Evolutionary conservation across 92 coral and sea anemone genomes (phyloP), one percentile per base, ranked within the genome.

Genomic region (Ricordea florida): DNA sequence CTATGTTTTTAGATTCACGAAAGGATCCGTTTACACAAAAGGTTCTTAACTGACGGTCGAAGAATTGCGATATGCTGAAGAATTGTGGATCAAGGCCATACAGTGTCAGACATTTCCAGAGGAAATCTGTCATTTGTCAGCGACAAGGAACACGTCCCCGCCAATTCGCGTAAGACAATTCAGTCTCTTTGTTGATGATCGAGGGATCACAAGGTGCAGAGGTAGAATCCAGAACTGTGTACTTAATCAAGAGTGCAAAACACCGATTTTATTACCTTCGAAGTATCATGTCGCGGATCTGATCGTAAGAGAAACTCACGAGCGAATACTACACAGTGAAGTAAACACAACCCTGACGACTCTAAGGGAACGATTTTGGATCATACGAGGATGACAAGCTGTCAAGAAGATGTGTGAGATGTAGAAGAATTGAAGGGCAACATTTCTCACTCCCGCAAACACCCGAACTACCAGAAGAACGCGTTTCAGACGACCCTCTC

Each of bases 51-150:
- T 85, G 45, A 35, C 57, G 3, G 78, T 77, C 5, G 79, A 85
- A 36, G 77, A 79, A 57, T 34, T 70, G 18, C 71, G 60, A 66
- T 26, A 36, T 60, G 85, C 90, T 2, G 82, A 85, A 35, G 61
- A 67, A 44, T 72, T 85, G 51, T 85, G 85, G 90, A 70, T 85
- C 46, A 78, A 70, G 79, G 63, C 90, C 62, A 79, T 79, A 72
- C 86, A 85, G 64, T 17, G 16, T 59, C 43, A 68, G 30, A 67
- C 84, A 13, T 76, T 76, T 28, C 82, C 67, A 3, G 55, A 59
- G 21, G 83, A 83, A 59, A 68, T 83, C 35, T 22, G 44, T 14
- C 61, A 64, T 59, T 61, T 83, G 67, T 42, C 21, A 29, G 6
- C 78, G 53, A 31, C 24, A 10, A 24, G 31, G 24, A 65, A 82